Evolutionary conservation across 2,888 invertebrate genomes (phyloP).

Genomic region (Antheraea yamamai): DNA sequence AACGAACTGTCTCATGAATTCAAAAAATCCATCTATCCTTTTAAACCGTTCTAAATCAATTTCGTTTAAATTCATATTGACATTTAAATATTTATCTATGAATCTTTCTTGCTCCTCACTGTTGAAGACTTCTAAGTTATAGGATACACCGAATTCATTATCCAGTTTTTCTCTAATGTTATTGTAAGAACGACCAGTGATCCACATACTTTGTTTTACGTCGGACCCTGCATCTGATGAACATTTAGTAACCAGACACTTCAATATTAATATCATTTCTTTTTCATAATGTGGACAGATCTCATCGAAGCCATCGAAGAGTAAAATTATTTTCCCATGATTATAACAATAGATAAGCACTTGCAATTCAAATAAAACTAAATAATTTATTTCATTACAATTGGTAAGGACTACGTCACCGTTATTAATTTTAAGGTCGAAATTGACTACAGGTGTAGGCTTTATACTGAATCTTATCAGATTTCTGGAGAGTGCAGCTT

Average conservation of each 20-base stretch:
- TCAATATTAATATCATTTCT: slow-evolving; percentile 12
- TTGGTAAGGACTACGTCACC: not conserved
- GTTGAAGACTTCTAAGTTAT: not conserved
- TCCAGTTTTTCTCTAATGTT: slow-evolving; percentile 8
- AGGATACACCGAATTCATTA: not conserved
- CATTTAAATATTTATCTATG: slow-evolving; percentile 5
- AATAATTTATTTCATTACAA: slow-evolving; percentile 3
- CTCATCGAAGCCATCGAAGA: slow-evolving; percentile 22
- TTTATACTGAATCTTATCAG: not conserved
- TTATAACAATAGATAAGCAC: slow-evolving; percentile 16
- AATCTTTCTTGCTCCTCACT: not conserved
- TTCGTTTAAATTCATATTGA: slow-evolving; percentile 10
- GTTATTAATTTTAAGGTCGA: slow-evolving; percentile 12
- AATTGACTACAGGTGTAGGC: not conserved
- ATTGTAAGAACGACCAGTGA: slow-evolving; percentile 16
- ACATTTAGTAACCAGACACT: not conserved
- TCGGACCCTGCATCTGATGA: not conserved
- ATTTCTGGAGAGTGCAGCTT: slow-evolving; percentile 5
- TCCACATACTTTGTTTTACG: not conserved
- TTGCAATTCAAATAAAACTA: slow-evolving; percentile 15
- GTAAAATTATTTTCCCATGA: slow-evolving; percentile 10
- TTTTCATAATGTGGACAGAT: slow-evolving; percentile 16
- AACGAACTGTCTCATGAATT: slow-evolving; percentile 9
- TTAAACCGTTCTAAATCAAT: not conserved
- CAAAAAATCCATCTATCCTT: slow-evolving; percentile 9